Conservation (phyloP, 2,888 invertebrate genomes). For the Diploptera punctata region DNA sequence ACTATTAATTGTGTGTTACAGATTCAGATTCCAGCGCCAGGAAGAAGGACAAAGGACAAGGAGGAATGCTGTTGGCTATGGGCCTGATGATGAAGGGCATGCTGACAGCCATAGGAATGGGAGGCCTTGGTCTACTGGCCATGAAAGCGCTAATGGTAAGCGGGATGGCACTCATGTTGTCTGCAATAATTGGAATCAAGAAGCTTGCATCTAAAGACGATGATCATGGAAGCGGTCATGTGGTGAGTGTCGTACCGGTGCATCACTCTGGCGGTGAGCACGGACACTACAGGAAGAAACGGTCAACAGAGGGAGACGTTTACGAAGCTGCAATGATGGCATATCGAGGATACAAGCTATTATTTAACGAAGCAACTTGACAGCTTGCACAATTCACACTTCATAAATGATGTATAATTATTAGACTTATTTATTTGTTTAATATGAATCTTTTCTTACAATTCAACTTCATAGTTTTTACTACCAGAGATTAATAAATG, state of each 20-base stretch:
- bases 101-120: constrained; percentile 76
- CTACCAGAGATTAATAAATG: no score
- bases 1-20: no score
- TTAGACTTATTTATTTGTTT: no score
- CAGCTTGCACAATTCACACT: no score
- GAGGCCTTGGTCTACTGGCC: constrained; percentile 75
- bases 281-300: constrained; percentile 53
- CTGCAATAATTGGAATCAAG: constrained; percentile 77
- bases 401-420: no score
- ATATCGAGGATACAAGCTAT: constrained; percentile 1
- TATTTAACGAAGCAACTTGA: no score
- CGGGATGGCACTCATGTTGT: constrained; percentile 75
- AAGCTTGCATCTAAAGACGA: constrained; percentile 67
- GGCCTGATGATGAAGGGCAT: constrained; percentile 60
- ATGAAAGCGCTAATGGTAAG: constrained; percentile 72
- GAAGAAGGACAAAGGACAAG: constrained; percentile 50
- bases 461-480: no score
- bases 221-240: constrained; percentile 62
- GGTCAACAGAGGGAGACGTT: neutral
- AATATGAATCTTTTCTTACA: no score
- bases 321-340: neutral
- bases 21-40: constrained; percentile 51
- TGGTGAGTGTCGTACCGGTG: constrained; percentile 37
- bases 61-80: constrained; percentile 38
- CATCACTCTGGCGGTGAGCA: constrained; percentile 64